Evolutionary conservation across 1,140 invertebrate genomes (phyloP).

Genomic region (Eueides isabella): DNA sequence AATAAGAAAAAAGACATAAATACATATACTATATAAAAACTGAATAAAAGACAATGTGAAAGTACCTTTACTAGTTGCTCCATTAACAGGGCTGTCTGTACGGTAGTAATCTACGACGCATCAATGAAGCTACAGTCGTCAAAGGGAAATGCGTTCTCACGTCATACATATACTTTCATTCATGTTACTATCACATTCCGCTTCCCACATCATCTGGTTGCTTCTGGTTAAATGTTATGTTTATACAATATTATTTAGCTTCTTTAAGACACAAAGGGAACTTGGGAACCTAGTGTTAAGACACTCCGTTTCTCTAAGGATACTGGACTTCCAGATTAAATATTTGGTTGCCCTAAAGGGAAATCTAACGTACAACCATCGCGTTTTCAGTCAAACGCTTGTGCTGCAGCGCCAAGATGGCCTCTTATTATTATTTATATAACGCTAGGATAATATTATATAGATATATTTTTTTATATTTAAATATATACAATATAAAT

Average conservation of each 20-base stretch:
- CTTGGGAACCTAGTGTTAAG: too few species aligned
- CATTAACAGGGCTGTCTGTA: slow-evolving; percentile 38
- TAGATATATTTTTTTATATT: too few species aligned
- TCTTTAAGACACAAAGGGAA: too few species aligned
- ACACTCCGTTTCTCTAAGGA: too few species aligned
- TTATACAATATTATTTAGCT: neutral
- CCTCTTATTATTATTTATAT: too few species aligned
- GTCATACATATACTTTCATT: slow-evolving; percentile 6
- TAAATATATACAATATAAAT: too few species aligned
- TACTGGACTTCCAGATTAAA: too few species aligned
- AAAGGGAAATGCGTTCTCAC: slow-evolving; percentile 18
- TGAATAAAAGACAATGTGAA: neutral
- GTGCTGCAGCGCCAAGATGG: too few species aligned
- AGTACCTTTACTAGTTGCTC: slow-evolving; percentile 19
- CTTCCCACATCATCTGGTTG: slow-evolving; percentile 3
- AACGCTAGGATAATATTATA: too few species aligned
- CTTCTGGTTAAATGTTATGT: neutral
- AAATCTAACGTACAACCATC: too few species aligned
- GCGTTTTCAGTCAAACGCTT: too few species aligned
- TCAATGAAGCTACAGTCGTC: slow-evolving; percentile 22
- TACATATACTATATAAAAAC: neutral
- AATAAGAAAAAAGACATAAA: neutral
- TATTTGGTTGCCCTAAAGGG: too few species aligned
- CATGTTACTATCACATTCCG: neutral
- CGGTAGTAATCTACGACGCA: slow-evolving; percentile 34